phyloP scores from a whole-genome alignment of 1,140 invertebrate species.

The Stenopsyche tienmushanensis region DNA sequence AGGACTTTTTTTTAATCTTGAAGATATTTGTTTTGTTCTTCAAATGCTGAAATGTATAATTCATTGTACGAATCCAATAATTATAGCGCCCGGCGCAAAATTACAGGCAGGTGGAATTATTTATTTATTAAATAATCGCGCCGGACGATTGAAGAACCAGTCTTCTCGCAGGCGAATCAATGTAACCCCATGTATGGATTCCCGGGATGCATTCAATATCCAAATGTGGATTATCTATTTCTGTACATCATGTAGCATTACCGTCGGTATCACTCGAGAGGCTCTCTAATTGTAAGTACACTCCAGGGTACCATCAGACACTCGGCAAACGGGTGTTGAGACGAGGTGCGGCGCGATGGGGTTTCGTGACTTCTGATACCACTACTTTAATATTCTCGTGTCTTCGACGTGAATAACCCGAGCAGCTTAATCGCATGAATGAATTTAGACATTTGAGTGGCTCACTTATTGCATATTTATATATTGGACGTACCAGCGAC shows the following conservation, averaged over 20 bases:
- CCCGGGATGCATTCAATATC: too few species aligned
- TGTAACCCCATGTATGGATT: too few species aligned
- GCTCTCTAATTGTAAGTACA: constrained; percentile 58
- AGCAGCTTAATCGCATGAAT: too few species aligned
- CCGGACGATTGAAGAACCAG: background rate
- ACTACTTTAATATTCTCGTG: too few species aligned
- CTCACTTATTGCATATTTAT: too few species aligned
- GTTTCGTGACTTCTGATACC: background rate
- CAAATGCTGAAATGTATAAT: constrained; percentile 28
- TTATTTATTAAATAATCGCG: too few species aligned
- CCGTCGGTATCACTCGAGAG: constrained; percentile 54
- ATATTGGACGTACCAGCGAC: too few species aligned
- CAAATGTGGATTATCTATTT: constrained; percentile 32
- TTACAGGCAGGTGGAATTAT: too few species aligned
- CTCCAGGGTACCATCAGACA: constrained; percentile 55
- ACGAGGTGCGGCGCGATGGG: background rate
- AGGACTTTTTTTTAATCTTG: constrained; percentile 33
- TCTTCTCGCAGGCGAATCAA: background rate
- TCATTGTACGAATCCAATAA: constrained; percentile 3
- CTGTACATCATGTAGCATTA: constrained; percentile 51
- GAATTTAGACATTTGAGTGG: too few species aligned
- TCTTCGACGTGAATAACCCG: too few species aligned
- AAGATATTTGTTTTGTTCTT: constrained; percentile 34
- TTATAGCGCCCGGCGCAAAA: background rate
- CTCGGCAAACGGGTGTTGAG: constrained; percentile 45